Evolutionary conservation across 2,888 invertebrate genomes (phyloP).

Genomic region (Thalpophila matura): DNA sequence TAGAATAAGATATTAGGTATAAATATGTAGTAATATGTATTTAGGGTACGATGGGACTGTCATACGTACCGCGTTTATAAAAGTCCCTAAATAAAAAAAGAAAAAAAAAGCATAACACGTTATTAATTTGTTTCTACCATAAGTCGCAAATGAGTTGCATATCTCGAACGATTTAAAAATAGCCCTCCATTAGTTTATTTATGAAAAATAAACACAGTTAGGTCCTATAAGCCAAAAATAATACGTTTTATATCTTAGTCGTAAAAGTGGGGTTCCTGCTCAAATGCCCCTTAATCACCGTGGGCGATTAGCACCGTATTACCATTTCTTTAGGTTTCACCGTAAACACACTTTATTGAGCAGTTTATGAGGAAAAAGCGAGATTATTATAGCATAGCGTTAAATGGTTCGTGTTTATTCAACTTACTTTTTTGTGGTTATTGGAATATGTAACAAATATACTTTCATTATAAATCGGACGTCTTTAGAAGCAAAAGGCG

Average conservation of each 20-base stretch:
- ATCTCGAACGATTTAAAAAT: slow-evolving; percentile 13
- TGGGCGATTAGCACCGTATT: slow-evolving; percentile 55
- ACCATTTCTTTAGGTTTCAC: slow-evolving; percentile 37
- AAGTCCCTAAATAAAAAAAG: neutral
- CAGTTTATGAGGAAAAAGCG: slow-evolving; percentile 31
- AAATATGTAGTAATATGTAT: no score
- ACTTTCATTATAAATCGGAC: neutral
- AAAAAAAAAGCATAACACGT: neutral
- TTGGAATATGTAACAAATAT: slow-evolving; percentile 9
- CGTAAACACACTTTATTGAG: slow-evolving; percentile 43
- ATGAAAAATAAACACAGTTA: slow-evolving; percentile 29
- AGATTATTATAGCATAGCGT: slow-evolving; percentile 20
- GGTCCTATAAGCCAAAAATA: slow-evolving; percentile 39
- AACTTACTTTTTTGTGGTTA: slow-evolving; percentile 6
- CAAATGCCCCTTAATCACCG: slow-evolving; percentile 62
- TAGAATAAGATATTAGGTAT: no score
- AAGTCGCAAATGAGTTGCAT: neutral
- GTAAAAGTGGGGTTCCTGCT: slow-evolving; percentile 56
- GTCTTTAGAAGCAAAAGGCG: neutral
- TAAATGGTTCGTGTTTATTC: slow-evolving; percentile 22
- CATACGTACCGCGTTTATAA: no score
- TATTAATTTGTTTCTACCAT: no score
- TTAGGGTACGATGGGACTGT: no score
- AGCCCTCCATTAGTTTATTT: slow-evolving; percentile 1
- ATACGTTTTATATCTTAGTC: slow-evolving; percentile 55